Base-by-base conservation (phyloP, 1,140 invertebrate genomes). In the Polypedilum pembai region DNA sequence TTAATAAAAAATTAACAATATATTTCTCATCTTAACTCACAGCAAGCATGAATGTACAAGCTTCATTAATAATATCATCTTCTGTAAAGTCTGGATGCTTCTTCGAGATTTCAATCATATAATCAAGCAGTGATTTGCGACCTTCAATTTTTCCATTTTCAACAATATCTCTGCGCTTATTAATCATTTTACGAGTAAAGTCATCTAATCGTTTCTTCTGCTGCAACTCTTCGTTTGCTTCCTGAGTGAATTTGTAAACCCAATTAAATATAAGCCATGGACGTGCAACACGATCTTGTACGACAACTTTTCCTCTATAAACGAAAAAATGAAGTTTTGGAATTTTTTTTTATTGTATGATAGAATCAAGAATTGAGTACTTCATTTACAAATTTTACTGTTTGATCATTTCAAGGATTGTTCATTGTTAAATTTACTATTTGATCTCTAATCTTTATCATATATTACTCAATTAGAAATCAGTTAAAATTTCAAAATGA, bases 41-140 rank as follows among this genome's bases (percentile, higher is more conserved):
- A 77, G 90, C 90, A 76, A 92, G 83, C 88, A 91, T 90, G 75
- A 92, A 92, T 0, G 90, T 92, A 75, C 89, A 88, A 17, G 88
- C 86, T 80, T 91, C 88, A 77, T 90, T 85, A 1, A 88, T 79
- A 74, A 93, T 90, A 76, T 92, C 91, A 18, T 86, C 84, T 76
- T 91, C 85, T 3, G 84, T 87, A 76, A 93, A 87, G 18, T 82
- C 78, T 4, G 83, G 80, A 78, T 85, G 85, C 20, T 81, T 84
- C 73, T 86, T 82, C 4, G 84, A 84, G 74, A 87, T 85, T 78
- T 89, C 86, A 3, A 94, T 82, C 78, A 94, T 84, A 74, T 89
- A 85, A 79, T 94, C 91, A 21, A 94, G 79, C 7, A 78, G 73
- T 1, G 76, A 78, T 45, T 77, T 76, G 0, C 74, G 75, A 17